These are phyloP conservation scores for Falco biarmicus DNA, from an alignment of 2,797 vertebrate genomes.

Conservation along the genomic window DNA sequence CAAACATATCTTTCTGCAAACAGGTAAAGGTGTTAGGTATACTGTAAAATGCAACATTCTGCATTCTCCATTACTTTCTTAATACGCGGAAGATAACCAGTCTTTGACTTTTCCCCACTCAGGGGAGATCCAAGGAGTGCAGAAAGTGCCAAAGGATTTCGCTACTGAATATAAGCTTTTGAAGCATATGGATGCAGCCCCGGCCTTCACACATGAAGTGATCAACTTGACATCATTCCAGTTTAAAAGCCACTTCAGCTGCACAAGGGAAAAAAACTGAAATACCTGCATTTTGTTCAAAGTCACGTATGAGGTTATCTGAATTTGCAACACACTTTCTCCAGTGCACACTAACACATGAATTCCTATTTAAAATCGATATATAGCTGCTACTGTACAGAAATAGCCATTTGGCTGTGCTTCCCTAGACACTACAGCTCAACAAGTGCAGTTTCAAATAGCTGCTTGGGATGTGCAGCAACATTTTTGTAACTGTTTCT, in stretches of 20 bases:
- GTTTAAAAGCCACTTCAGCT: not conserved
- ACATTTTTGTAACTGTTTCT: not conserved
- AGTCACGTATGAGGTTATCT: not conserved
- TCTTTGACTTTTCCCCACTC: no score
- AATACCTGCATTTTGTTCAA: not conserved
- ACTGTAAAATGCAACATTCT: not conserved
- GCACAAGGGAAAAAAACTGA: not conserved
- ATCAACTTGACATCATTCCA: accelerated
- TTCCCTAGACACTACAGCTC: not conserved
- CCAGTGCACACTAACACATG: no score
- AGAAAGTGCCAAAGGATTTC: not conserved
- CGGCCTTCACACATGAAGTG: not conserved
- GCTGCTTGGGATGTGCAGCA: accelerated
- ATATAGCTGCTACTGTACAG: not conserved
- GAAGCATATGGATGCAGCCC: not conserved
- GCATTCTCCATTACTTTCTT: not conserved
- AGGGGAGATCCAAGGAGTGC: accelerated
- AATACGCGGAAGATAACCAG: accelerated
- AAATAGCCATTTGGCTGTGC: not conserved
- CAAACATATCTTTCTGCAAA: not conserved
- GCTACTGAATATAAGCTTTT: accelerated
- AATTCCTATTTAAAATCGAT: not conserved
- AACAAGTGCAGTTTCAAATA: not conserved
- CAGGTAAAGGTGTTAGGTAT: not conserved
- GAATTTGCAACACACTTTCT: not conserved